Conservation (phyloP, 2,888 invertebrate genomes). For the Malthinus seriepunctatus region DNA sequence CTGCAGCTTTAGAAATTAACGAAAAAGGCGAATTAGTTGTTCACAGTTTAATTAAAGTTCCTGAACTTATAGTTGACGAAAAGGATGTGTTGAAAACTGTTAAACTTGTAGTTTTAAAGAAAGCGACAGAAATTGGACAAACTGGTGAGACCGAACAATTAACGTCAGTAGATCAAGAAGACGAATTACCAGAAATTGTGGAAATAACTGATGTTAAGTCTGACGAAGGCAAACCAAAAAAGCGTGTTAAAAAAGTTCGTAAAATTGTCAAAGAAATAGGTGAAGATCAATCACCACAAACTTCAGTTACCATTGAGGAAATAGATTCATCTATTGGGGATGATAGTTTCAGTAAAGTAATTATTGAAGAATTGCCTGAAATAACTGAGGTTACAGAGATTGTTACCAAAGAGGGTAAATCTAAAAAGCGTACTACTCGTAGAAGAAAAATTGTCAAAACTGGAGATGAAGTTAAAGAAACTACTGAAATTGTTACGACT, state of each 20-base stretch:
- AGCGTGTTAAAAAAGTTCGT: constrained; percentile 49
- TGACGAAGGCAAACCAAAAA: constrained; percentile 39
- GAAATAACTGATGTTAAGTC: constrained; percentile 24
- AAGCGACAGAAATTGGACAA: neutral
- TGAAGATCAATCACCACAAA: neutral
- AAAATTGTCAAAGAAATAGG: constrained; percentile 40
- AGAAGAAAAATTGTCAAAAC: constrained; percentile 54
- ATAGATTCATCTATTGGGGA: neutral
- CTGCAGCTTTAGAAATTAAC: neutral
- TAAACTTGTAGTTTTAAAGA: neutral
- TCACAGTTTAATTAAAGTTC: constrained; percentile 32
- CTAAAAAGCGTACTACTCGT: constrained; percentile 46
- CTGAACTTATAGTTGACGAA: constrained; percentile 27
- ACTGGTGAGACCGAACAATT: neutral
- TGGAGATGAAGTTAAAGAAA: constrained; percentile 50
- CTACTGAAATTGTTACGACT: constrained; percentile 55
- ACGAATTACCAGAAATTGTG: constrained; percentile 38
- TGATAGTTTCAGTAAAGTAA: constrained; percentile 1
- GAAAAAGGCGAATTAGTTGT: constrained; percentile 36
- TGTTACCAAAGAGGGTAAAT: constrained; percentile 36
- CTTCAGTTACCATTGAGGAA: neutral
- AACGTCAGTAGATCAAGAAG: no score
- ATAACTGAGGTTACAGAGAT: constrained; percentile 41
- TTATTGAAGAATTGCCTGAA: constrained; percentile 45
- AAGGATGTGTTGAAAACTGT: neutral